Conservation (phyloP, 2,113 vertebrate species). For the Alethe castanea region DNA sequence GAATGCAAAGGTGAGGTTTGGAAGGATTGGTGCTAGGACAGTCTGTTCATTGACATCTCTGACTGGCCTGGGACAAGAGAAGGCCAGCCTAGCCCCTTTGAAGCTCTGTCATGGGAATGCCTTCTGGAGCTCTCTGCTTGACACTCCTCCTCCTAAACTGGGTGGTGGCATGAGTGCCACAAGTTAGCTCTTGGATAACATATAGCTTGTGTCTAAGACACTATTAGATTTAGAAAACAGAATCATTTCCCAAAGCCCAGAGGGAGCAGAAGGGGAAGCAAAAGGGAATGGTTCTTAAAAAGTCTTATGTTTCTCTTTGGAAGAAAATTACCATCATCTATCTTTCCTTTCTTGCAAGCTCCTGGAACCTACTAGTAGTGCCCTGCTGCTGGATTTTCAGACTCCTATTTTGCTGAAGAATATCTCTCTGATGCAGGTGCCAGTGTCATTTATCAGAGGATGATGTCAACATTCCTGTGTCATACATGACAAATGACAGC, state of each 20-base stretch:
- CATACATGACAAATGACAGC: slow-evolving; percentile 65
- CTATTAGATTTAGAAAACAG: slow-evolving; percentile 58
- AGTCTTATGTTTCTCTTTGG: slow-evolving; percentile 59
- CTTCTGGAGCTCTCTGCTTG: neutral
- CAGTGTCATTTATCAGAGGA: slow-evolving; percentile 64
- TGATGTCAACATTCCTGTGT: slow-evolving; percentile 69
- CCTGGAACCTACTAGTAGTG: slow-evolving; percentile 39
- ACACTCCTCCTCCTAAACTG: neutral
- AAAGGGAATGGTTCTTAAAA: slow-evolving; percentile 54
- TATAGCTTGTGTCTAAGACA: slow-evolving; percentile 53
- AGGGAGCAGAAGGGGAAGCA: slow-evolving; percentile 56
- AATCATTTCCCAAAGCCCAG: slow-evolving; percentile 57
- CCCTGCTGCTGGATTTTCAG: slow-evolving; percentile 63
- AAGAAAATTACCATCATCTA: slow-evolving; percentile 64
- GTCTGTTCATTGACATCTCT: neutral
- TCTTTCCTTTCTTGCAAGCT: slow-evolving; percentile 61
- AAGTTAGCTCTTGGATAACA: slow-evolving; percentile 35
- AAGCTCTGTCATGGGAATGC: neutral
- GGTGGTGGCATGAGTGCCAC: neutral
- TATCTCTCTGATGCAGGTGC: slow-evolving; percentile 60
- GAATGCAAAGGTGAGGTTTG: neutral
- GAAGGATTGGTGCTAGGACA: neutral
- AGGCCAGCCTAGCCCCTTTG: neutral
- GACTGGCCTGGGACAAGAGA: neutral
- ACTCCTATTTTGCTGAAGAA: slow-evolving; percentile 53